Percentiles rank a stretch among this genome's conserved stretches.
These are phyloP conservation scores for Myotis brandtii DNA, from an alignment of 2,113 vertebrate genomes.

Conservation along the genomic window DNA sequence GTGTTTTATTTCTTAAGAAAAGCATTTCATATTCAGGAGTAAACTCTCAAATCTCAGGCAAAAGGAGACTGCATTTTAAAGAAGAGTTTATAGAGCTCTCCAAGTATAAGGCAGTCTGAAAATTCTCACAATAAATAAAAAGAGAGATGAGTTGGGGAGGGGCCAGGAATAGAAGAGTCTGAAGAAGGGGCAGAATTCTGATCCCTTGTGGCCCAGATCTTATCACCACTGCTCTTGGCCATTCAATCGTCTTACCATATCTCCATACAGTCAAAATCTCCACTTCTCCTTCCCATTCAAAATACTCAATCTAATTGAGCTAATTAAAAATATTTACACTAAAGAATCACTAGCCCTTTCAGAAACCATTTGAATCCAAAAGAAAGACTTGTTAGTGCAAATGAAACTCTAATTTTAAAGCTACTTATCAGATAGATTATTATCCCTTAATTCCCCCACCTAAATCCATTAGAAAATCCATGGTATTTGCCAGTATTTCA, in stretches of 20 bases:
- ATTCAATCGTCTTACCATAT: not conserved
- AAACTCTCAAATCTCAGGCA: not conserved
- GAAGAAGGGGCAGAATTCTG: not conserved
- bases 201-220: not conserved
- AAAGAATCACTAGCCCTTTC: not conserved
- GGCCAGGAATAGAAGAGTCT: not conserved
- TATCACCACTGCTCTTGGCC: not conserved
- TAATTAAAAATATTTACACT: not conserved
- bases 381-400: conserved; percentile 3
- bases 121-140: not conserved
- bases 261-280: not conserved
- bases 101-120: not conserved
- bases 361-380: conserved; percentile 22
- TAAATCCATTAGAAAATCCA: not conserved
- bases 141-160: not conserved
- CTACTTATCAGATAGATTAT: not conserved
- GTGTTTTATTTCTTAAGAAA: conserved; percentile 18
- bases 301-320: not conserved
- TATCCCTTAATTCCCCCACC: not conserved
- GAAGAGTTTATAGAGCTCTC: not conserved
- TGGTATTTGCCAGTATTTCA: not conserved
- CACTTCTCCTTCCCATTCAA: not conserved
- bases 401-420: conserved; percentile 18
- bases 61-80: not conserved
- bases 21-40: not conserved